These are phyloP conservation scores for Oxygymnocypris stewartii DNA, from an alignment of 2,113 vertebrate genomes.

Conservation along the genomic window DNA sequence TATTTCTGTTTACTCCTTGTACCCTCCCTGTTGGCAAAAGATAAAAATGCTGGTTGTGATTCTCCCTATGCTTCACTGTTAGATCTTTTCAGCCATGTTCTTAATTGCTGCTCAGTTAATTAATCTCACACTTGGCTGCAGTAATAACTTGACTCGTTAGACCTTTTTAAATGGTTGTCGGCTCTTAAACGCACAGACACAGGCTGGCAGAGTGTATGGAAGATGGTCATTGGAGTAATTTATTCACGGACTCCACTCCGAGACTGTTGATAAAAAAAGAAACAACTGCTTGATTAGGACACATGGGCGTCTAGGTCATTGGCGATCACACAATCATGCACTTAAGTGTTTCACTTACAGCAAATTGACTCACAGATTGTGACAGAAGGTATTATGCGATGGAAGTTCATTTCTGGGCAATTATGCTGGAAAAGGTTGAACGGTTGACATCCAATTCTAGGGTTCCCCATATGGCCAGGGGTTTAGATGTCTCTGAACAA, in stretches of 20 bases:
- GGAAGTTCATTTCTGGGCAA: slow-evolving; percentile 35
- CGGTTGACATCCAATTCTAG: slow-evolving; percentile 34
- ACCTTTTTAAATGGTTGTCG: slow-evolving; percentile 67
- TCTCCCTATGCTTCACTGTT: slow-evolving; percentile 48
- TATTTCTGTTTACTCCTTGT: slow-evolving; percentile 5
- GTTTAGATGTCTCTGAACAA: slow-evolving; percentile 25
- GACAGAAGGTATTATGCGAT: slow-evolving; percentile 23
- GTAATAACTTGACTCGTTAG: slow-evolving; percentile 75
- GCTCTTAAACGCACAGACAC: slow-evolving; percentile 55
- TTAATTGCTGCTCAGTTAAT: slow-evolving; percentile 75
- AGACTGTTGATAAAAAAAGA: slow-evolving; percentile 30
- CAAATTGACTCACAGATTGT: slow-evolving; percentile 30
- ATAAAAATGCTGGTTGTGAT: slow-evolving; percentile 45
- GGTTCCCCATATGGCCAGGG: slow-evolving; percentile 28
- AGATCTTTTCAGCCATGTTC: slow-evolving; percentile 62
- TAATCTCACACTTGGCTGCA: slow-evolving; percentile 74
- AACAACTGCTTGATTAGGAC: slow-evolving; percentile 24
- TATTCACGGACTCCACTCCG: neutral
- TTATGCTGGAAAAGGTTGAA: slow-evolving; percentile 35
- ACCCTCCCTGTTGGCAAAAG: neutral
- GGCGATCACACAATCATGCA: slow-evolving; percentile 13
- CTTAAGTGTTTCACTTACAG: slow-evolving; percentile 38
- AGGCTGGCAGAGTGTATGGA: slow-evolving; percentile 8
- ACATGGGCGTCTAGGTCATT: slow-evolving; percentile 10
- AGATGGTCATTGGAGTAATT: neutral